Conservation (phyloP, 1,140 invertebrate genomes). For the Heliconius congener region DNA sequence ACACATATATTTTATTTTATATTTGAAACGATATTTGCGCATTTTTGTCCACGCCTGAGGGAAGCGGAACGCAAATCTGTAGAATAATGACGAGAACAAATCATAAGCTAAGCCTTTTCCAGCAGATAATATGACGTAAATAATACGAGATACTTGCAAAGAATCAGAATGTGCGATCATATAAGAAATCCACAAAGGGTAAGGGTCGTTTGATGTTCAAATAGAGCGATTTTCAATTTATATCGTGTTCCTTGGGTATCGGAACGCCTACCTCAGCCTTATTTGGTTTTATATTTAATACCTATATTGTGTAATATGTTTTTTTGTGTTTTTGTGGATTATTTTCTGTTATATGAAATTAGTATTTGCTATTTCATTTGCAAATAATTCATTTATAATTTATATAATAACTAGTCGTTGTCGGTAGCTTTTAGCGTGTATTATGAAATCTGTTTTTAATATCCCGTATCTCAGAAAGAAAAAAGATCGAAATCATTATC, state of each 20-base stretch:
- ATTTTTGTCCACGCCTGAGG: slow-evolving; percentile 3
- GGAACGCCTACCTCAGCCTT: slow-evolving; percentile 7
- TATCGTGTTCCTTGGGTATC: slow-evolving; percentile 36
- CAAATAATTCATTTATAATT: background rate
- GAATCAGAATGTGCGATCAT: slow-evolving; percentile 45
- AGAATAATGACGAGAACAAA: slow-evolving; percentile 36
- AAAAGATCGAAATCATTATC: too few relatives aligned
- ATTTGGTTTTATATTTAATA: slow-evolving; percentile 10
- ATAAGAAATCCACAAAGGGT: slow-evolving; percentile 51
- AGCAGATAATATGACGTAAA: slow-evolving; percentile 45
- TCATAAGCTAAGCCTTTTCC: slow-evolving; percentile 34
- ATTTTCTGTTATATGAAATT: background rate
- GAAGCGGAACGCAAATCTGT: slow-evolving; percentile 21
- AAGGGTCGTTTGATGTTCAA: slow-evolving; percentile 47
- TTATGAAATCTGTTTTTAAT: too few relatives aligned
- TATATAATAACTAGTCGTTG: too few relatives aligned
- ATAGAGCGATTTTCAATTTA: slow-evolving; percentile 47
- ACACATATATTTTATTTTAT: background rate
- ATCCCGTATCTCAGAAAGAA: too few relatives aligned
- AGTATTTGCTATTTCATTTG: background rate
- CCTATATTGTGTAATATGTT: background rate
- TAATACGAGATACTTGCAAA: slow-evolving; percentile 50
- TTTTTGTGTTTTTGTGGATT: background rate
- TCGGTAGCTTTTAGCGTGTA: too few relatives aligned
- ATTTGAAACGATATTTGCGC: background rate